Evolutionary conservation across 2,888 invertebrate genomes (phyloP).

Genomic region (Dusona sp.): DNA sequence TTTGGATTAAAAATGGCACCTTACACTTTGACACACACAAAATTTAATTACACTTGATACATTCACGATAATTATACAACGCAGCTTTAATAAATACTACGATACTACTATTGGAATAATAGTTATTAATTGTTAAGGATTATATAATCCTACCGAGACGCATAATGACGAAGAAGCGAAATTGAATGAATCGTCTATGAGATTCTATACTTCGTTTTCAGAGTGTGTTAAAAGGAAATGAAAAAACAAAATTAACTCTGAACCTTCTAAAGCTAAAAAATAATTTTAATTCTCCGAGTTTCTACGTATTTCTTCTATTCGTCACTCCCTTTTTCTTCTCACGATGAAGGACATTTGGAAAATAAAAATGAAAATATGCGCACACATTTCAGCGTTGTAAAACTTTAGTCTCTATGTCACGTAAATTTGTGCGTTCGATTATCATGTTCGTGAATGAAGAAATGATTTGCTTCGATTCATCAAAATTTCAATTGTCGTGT

Average conservation of each 20-base stretch:
- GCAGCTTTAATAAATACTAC: conserved; percentile 51
- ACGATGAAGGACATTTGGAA: conserved; percentile 39
- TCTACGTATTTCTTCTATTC: conserved; percentile 54
- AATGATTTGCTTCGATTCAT: conserved; percentile 32
- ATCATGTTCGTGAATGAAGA: conserved; percentile 43
- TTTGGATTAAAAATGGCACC: conserved; percentile 53
- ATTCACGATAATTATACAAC: conserved; percentile 47
- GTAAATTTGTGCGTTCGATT: conserved; percentile 48
- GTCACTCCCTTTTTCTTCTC: conserved; percentile 52
- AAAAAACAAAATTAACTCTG: conserved; percentile 25
- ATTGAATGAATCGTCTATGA: conserved; percentile 41
- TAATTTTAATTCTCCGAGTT: conserved; percentile 56
- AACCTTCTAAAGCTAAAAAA: conserved; percentile 46
- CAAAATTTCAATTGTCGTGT: conserved; percentile 58
- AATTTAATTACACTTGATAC: conserved; percentile 44
- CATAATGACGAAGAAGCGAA: conserved; percentile 50
- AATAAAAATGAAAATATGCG: conserved; percentile 14
- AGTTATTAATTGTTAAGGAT: conserved; percentile 51
- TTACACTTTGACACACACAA: conserved; percentile 42
- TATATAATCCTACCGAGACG: conserved; percentile 34
- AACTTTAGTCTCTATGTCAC: conserved; percentile 41
- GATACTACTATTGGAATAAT: conserved; percentile 53
- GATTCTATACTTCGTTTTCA: conserved; percentile 50
- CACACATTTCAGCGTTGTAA: conserved; percentile 43
- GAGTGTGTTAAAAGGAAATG: conserved; percentile 46